Evolutionary conservation across 1,140 invertebrate species (phyloP), one percentile per base, ranked within the genome.

Genomic region (Drosophila burlai): DNA sequence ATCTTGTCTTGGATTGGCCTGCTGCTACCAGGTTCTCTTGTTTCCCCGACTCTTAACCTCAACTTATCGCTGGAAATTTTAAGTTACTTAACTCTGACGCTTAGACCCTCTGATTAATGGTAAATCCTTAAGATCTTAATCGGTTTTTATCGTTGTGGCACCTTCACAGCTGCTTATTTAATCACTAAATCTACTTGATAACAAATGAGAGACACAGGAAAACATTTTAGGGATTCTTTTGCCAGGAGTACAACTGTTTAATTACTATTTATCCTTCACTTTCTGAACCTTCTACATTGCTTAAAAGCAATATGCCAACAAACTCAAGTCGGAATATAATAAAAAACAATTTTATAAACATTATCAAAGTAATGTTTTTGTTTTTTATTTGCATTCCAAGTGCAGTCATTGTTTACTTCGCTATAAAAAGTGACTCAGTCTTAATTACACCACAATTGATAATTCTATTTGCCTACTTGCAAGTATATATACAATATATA

Each of bases 1-100:
- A 73, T 86, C 67, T 76, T 74, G 58, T 67, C 73, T 72, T 80
- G 67, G 73, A 84, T 86, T 69, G 67, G 29, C 36, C 50, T 61
- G 63, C 61, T 45, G 5, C 57, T 36, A 1, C 43, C 59, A 61
- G 21, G 45, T n/a, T 8, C 26, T 42, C 24, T 42, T 18, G 46
- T 38, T 68, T 40, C 18, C 18, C 52, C 13, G n/a, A 62, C 29
- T 38, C 24, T 42, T 68, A 64, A 68, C 64, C 36, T 47, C 59
- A 29, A 68, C 65, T 63, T 42, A 68, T 49, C 42, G 45, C 36
- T 10, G 13, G 4, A 18, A 42, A 50, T 34, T 43, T 43, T n/a
- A 65, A 65, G 21, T 65, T 42, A 21, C 21, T 21, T 1, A 21
- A 43, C 60, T 50, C 2, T 10, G 36, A 21, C 26, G 36, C 24